Evolutionary conservation across 1,140 invertebrate species (phyloP).

Genomic region (Nomia melanderi): DNA sequence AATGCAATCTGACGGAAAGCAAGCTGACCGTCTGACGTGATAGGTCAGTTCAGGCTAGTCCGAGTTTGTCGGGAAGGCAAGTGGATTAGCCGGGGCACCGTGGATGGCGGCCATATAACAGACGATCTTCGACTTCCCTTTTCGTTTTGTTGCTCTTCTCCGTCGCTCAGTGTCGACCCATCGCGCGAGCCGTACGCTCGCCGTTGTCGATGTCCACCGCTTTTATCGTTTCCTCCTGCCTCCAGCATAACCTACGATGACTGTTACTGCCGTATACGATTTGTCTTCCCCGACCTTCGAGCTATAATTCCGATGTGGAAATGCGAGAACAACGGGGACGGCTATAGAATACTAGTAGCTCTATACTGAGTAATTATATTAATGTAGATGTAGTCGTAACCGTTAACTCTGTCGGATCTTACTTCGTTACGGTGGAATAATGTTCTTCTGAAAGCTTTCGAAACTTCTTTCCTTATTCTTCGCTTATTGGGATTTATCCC

Average conservation of each 20-base stretch:
- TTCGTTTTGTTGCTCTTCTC: constrained; percentile 54
- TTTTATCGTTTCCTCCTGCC: constrained; percentile 43
- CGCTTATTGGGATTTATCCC: too few species aligned
- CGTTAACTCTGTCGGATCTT: neutral
- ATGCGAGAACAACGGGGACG: constrained; percentile 26
- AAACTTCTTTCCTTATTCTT: too few species aligned
- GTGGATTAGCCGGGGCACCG: constrained; percentile 62
- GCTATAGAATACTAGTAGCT: neutral
- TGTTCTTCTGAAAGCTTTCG: too few species aligned
- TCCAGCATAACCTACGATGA: constrained; percentile 25
- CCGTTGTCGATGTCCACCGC: constrained; percentile 44
- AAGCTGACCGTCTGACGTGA: constrained; percentile 68
- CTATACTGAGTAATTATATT: too few species aligned
- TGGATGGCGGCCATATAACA: constrained; percentile 57
- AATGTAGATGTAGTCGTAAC: neutral
- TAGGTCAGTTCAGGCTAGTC: constrained; percentile 65
- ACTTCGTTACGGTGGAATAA: too few species aligned
- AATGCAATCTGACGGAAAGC: constrained; percentile 71
- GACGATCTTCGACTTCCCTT: constrained; percentile 63
- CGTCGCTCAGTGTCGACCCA: constrained; percentile 33
- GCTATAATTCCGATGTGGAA: neutral
- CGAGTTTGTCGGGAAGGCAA: constrained; percentile 63
- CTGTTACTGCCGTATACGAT: constrained; percentile 57
- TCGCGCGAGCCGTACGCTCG: constrained; percentile 27
- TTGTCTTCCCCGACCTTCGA: constrained; percentile 33